Conservation (phyloP, 2,113 vertebrate species). For the Crotalus tigris region DNA sequence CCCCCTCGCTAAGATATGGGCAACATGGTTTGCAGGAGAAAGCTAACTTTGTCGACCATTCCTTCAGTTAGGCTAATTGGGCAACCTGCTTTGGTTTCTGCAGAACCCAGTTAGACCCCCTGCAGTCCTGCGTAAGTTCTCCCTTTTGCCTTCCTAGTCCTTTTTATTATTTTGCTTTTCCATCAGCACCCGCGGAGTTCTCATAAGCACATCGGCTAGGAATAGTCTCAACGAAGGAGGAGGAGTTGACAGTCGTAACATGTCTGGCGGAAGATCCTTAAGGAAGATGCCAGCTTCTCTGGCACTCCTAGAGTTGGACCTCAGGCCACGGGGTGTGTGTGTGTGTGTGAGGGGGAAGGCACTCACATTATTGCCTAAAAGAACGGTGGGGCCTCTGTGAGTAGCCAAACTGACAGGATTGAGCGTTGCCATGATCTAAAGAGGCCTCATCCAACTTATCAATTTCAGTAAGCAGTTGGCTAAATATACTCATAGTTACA, state of each 20-base stretch:
- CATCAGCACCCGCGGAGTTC: background rate
- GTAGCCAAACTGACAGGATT: background rate
- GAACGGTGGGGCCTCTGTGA: background rate
- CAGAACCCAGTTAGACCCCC: background rate
- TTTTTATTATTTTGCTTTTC: background rate
- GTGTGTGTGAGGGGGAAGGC: background rate
- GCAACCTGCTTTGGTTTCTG: background rate
- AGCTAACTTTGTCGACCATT: background rate
- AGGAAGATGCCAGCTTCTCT: background rate
- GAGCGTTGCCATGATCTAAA: background rate
- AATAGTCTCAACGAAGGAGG: background rate
- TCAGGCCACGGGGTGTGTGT: background rate
- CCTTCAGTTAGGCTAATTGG: background rate
- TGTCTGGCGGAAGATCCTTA: background rate
- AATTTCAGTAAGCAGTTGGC: background rate
- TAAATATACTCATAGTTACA: background rate
- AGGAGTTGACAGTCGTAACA: background rate
- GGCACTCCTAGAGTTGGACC: background rate
- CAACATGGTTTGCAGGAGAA: background rate
- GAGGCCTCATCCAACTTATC: background rate
- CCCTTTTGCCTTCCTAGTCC: background rate
- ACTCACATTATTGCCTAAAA: background rate
- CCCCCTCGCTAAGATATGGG: background rate
- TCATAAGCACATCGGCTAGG: background rate
- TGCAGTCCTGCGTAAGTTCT: background rate